Base-by-base conservation (phyloP, 37 sponge, comb jelly and placozoan species). In the Cliona cf. orientalis region DNA sequence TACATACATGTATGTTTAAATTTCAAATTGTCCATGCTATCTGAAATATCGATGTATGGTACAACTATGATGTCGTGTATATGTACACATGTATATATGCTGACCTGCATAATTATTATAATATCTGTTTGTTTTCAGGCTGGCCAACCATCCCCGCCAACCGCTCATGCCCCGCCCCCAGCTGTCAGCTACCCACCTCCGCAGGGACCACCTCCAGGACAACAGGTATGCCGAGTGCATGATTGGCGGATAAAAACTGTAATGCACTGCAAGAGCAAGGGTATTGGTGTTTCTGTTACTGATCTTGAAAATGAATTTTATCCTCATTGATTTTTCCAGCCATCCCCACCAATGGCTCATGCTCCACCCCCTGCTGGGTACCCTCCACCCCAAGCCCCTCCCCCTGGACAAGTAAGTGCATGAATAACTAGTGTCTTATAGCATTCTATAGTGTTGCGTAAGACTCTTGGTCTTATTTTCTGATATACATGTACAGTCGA, bases 351-450 rank as follows among this genome's bases (percentile, higher is more conserved):
- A 35, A n/a, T 29, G 2, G 34, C 23, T 39, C 46, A 26, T 3
- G 11, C 26, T 9, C 2, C 42, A 6, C 44, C 66, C 12, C 69
- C 80, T 3, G n/a, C 39, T n/a, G 55, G 55, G 37, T 67, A 79
- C 45, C 57, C 53, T 35, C 68, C 55, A 23, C 74, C 74, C 43
- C 67, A 26, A 6, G 49, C 61, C 46, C n/a, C n/a, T n/a, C n/a
- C n/a, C n/a, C n/a, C n/a, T n/a, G n/a, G n/a, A n/a, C n/a, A n/a
- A n/a, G n/a, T n/a, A n/a, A n/a, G n/a, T n/a, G n/a, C n/a, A n/a
- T n/a, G n/a, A n/a, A n/a, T n/a, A n/a, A n/a, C n/a, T n/a, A n/a
- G n/a, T n/a, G n/a, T n/a, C n/a, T n/a, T n/a, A n/a, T n/a, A n/a
- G n/a, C n/a, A n/a, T n/a, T n/a, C n/a, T n/a, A n/a, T n/a, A n/a